Evolutionary conservation across 2,888 invertebrate species (phyloP).

Genomic region (Brenthis daphne): DNA sequence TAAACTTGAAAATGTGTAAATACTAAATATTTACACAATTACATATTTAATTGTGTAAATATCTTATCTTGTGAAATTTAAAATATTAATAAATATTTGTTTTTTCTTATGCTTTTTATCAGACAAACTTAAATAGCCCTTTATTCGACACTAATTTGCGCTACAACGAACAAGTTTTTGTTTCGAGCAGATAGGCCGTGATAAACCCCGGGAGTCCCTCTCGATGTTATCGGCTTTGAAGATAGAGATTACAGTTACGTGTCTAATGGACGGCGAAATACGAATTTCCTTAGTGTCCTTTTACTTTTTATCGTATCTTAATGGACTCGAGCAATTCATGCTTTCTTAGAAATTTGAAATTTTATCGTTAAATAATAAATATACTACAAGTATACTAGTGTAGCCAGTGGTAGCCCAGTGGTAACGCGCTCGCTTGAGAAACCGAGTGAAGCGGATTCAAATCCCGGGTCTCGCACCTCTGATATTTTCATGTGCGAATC

Average conservation of each 20-base stretch:
- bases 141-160: slow-evolving; percentile 30
- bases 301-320: slow-evolving; percentile 42
- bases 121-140: slow-evolving; percentile 24
- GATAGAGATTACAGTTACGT: slow-evolving; percentile 48
- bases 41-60: no score
- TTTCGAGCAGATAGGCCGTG: slow-evolving; percentile 29
- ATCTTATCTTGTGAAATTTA: no score
- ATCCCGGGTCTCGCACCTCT: no score
- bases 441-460: no score
- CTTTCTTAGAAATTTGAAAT: slow-evolving; percentile 1
- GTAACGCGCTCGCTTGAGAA: no score
- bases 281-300: slow-evolving; percentile 43
- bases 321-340: slow-evolving; percentile 37
- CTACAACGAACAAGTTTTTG: slow-evolving; percentile 26
- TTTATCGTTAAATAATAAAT: background rate
- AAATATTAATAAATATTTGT: background rate
- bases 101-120: slow-evolving; percentile 9
- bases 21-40: no score
- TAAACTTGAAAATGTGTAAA: no score
- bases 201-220: slow-evolving; percentile 22
- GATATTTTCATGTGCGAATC: no score
- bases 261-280: slow-evolving; percentile 51
- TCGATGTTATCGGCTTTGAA: slow-evolving; percentile 43
- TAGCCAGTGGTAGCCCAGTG: no score
- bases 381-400: background rate